Percentiles rank a stretch among this genome's conserved stretches.
Evolutionary conservation across 2,113 vertebrate genomes (phyloP).

Genomic region (Mohoua ochrocephala): DNA sequence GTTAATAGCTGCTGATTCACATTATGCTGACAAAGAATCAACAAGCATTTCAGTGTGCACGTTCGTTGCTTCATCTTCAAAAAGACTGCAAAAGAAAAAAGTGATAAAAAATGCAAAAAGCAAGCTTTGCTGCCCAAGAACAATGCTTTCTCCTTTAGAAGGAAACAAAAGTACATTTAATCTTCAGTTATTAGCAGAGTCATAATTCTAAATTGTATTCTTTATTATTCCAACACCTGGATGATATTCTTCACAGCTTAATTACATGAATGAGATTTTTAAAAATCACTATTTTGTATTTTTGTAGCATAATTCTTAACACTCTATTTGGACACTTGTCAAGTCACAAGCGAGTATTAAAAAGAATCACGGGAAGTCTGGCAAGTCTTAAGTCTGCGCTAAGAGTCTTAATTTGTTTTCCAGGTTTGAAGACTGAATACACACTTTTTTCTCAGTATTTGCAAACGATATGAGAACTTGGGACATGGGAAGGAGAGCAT

Average conservation of each 20-base stretch:
- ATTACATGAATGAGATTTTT: not conserved
- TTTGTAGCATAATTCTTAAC: not conserved
- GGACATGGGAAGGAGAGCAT: not conserved
- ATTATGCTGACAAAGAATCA: conserved; percentile 63
- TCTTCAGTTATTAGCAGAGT: not conserved
- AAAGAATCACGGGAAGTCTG: conserved; percentile 13
- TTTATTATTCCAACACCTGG: not conserved
- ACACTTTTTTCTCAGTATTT: not conserved
- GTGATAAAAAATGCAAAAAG: not conserved
- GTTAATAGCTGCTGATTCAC: conserved; percentile 66
- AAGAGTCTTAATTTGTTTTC: not conserved
- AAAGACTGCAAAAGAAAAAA: not conserved
- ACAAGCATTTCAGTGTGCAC: conserved; percentile 16
- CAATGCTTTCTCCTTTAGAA: not conserved
- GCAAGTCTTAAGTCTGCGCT: not conserved
- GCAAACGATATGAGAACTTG: not conserved
- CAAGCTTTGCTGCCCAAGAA: not conserved
- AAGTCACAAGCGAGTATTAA: not conserved
- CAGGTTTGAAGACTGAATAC: not conserved
- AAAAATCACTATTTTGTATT: not conserved
- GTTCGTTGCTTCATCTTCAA: not conserved
- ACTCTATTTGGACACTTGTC: not conserved
- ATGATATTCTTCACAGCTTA: not conserved
- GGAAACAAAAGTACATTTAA: not conserved
- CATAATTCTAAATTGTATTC: not conserved